Percentiles rank a stretch among this genome's conserved stretches.
Conservation (phyloP, 2,113 vertebrate genomes). For the Myotis lucifugus region DNA sequence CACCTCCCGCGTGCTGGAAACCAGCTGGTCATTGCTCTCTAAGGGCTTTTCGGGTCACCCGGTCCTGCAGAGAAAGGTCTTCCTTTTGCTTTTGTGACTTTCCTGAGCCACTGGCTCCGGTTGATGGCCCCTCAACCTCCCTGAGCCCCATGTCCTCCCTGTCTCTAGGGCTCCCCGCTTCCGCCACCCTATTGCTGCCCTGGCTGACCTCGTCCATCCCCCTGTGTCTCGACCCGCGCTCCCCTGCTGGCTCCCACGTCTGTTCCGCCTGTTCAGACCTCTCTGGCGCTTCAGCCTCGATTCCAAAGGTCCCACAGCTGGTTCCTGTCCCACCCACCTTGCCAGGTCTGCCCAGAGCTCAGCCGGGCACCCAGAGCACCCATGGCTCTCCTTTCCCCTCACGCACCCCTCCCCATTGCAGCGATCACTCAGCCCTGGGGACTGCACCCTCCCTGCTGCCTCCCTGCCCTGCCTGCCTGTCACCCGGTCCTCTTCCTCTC, state of each 20-base stretch:
- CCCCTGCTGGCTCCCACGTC: rapidly evolving
- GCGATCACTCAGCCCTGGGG: not conserved
- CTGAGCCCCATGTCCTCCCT: not conserved
- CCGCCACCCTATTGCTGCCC: not conserved
- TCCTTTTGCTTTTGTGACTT: not conserved
- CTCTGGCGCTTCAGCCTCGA: not conserved
- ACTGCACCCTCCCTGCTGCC: not conserved
- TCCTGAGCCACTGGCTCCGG: not conserved
- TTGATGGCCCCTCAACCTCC: not conserved
- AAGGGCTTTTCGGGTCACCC: not conserved
- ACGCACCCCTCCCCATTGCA: not conserved
- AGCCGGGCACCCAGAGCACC: not conserved
- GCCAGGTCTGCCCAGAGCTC: not conserved
- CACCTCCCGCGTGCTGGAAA: not conserved
- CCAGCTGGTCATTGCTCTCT: not conserved
- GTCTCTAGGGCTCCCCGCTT: too few relatives aligned
- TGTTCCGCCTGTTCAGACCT: not conserved
- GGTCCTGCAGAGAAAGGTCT: not conserved
- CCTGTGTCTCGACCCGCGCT: rapidly evolving
- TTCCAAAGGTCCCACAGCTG: not conserved
- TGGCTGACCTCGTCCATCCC: rapidly evolving
- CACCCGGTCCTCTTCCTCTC: not conserved
- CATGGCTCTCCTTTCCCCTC: not conserved
- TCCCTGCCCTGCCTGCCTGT: too few relatives aligned
- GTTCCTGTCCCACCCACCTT: not conserved